These are phyloP conservation scores for Cepaea nemoralis DNA, from an alignment of 1,140 invertebrate genomes.

Conservation along the genomic window DNA sequence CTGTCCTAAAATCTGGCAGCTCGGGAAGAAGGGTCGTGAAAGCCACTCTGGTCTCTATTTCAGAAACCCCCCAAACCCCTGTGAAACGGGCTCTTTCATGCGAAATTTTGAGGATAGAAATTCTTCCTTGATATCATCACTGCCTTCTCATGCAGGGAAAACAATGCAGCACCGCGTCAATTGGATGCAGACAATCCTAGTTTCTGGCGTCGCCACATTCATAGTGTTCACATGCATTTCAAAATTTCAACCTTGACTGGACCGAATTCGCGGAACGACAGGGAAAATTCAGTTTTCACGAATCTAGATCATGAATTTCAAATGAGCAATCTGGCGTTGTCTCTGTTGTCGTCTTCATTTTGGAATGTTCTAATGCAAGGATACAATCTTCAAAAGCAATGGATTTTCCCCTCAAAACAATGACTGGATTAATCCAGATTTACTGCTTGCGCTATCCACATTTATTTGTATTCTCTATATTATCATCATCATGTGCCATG, in stretches of 20 bases:
- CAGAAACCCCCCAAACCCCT: not conserved
- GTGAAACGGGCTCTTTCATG: not conserved
- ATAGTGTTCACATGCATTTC: slow-evolving; percentile 7
- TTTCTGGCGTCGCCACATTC: not conserved
- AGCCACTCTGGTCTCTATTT: not conserved
- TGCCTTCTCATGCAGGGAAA: not conserved
- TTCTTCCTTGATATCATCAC: slow-evolving; percentile 9
- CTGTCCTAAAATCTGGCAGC: slow-evolving; percentile 7
- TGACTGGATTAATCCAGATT: too few relatives aligned
- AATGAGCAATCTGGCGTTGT: not conserved
- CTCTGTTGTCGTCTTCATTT: not conserved
- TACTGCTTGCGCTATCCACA: too few relatives aligned
- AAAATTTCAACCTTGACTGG: not conserved
- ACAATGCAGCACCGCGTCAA: not conserved
- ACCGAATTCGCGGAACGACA: not conserved
- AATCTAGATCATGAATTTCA: not conserved
- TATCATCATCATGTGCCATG: too few relatives aligned
- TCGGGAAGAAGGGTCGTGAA: not conserved
- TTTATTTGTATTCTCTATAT: too few relatives aligned
- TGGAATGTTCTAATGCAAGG: too few relatives aligned
- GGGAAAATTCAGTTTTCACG: not conserved
- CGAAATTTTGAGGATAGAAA: slow-evolving; percentile 2
- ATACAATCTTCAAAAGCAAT: too few relatives aligned
- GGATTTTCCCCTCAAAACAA: too few relatives aligned
- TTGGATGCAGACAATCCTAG: not conserved